Percentiles rank a stretch among this genome's conserved stretches.
These are phyloP conservation scores for Plebejus argus DNA, from an alignment of 2,888 invertebrate genomes.

Conservation along the genomic window DNA sequence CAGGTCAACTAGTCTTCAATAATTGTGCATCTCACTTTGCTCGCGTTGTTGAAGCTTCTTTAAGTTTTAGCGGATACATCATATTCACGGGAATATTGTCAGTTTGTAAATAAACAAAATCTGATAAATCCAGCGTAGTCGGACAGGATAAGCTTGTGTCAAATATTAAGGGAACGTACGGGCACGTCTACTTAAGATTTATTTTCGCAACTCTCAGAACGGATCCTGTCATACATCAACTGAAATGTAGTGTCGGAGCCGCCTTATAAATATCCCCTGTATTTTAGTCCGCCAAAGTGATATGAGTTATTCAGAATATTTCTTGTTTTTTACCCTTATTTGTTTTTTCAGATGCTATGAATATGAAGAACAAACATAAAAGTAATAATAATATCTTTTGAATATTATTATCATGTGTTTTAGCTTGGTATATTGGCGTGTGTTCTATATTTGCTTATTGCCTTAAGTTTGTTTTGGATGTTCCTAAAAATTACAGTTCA, in stretches of 20 bases:
- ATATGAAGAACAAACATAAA: not conserved
- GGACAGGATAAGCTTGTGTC: constrained; percentile 14
- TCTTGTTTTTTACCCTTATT: not conserved
- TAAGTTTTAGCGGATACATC: no score
- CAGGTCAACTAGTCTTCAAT: no score
- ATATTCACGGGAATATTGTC: not conserved
- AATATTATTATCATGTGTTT: not conserved
- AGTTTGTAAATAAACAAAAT: constrained; percentile 8
- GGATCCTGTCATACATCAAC: not conserved
- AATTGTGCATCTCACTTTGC: no score
- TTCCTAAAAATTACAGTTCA: no score
- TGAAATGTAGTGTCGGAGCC: not conserved
- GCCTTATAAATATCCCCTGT: not conserved
- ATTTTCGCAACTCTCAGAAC: constrained; percentile 5
- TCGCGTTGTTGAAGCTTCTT: no score
- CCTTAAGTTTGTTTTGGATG: no score
- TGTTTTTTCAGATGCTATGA: not conserved
- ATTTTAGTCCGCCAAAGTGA: not conserved
- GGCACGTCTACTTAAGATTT: constrained; percentile 9
- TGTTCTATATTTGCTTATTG: not conserved
- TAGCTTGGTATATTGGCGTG: not conserved
- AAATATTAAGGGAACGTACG: not conserved
- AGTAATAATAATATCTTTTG: not conserved
- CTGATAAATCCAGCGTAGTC: constrained; percentile 2
- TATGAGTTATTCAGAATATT: not conserved